Evolutionary conservation across 1,140 invertebrate genomes (phyloP), one percentile per base, ranked within the genome.

Genomic region (Rhagoletis zephyria): DNA sequence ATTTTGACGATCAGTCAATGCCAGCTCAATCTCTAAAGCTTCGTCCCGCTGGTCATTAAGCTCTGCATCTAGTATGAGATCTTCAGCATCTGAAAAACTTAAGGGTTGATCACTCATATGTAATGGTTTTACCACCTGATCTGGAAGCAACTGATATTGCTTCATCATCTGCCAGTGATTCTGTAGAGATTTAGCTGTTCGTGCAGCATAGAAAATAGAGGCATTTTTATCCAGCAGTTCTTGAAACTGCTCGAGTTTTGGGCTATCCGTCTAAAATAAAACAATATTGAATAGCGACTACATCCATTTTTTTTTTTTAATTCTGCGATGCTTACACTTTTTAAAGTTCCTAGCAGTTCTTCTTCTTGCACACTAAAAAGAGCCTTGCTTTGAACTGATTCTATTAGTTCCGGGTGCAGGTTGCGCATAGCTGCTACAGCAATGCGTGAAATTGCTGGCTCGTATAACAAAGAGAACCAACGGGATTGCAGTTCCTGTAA

Each of bases 381-480:
- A 6, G 98, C 97, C 93, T 97, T 96, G 74, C 97, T 95, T 92
- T 99, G 97, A 16, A 99, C 96, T 89, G 95, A 95, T 9, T 96
- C 95, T 59, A 98, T 96, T 74, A 98, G 94, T 93, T 99, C 98
- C 1, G 97, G 97, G 94, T 98, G 97, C 70, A 99, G 94, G 94
- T 98, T 98, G 61, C 97, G 95, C 95, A 99, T 98, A 0, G 98
- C 97, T 88, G 96, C 96, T 7, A 98, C 95, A 42, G 98, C 97
- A 65, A 98, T 95, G 89, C 97, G 95, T 12, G 96, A 97, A 61
- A 97, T 95, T 65, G 96, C 95, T 67, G 97, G 96, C 93, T 99
- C 98, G 93, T 99, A 99, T 2, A 99, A 94, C 74, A 99, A 91
- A 10, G 97, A 97, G 94, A 98, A 98, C 98, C 98, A 99, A 87